Evolutionary conservation across 1,140 invertebrate species (phyloP).

Genomic region (Dermatophagoides farinae): DNA sequence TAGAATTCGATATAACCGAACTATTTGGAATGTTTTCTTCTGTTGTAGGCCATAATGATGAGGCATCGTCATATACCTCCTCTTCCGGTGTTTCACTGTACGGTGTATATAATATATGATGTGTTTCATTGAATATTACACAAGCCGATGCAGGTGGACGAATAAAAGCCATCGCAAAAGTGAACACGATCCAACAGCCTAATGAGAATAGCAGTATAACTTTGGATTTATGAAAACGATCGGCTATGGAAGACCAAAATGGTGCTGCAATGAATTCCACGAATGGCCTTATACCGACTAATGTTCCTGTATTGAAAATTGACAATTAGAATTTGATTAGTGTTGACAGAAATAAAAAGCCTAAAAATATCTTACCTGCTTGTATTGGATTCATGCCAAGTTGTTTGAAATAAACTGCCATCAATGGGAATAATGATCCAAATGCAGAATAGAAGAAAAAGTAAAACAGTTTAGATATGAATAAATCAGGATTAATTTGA

Average conservation of each 20-base stretch:
- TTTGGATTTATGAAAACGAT: slow-evolving; percentile 71
- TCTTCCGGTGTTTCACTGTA: slow-evolving; percentile 8
- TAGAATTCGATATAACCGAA: neutral
- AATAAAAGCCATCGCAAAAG: slow-evolving; percentile 78
- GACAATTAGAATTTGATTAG: slow-evolving; percentile 4
- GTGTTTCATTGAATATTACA: slow-evolving; percentile 46
- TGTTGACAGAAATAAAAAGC: neutral
- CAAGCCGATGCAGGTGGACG: slow-evolving; percentile 77
- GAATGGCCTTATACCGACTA: slow-evolving; percentile 73
- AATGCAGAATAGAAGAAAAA: slow-evolving; percentile 99
- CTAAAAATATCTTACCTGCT: slow-evolving; percentile 42
- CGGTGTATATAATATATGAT: slow-evolving; percentile 27
- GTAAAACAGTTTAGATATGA: slow-evolving; percentile 89
- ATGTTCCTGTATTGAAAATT: slow-evolving; percentile 21
- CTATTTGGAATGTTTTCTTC: neutral
- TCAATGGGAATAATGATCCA: slow-evolving; percentile 85
- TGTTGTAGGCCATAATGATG: neutral
- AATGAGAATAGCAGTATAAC: slow-evolving; percentile 70
- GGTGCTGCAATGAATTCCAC: slow-evolving; percentile 93
- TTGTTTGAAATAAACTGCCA: slow-evolving; percentile 96
- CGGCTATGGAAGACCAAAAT: slow-evolving; percentile 88
- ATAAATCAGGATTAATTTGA: slow-evolving; percentile 49
- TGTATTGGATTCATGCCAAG: slow-evolving; percentile 93
- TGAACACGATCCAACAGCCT: slow-evolving; percentile 87
- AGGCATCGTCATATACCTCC: neutral